phyloP scores from a whole-genome alignment of 2,888 invertebrate species.

The Ennomos fuscantarius region DNA sequence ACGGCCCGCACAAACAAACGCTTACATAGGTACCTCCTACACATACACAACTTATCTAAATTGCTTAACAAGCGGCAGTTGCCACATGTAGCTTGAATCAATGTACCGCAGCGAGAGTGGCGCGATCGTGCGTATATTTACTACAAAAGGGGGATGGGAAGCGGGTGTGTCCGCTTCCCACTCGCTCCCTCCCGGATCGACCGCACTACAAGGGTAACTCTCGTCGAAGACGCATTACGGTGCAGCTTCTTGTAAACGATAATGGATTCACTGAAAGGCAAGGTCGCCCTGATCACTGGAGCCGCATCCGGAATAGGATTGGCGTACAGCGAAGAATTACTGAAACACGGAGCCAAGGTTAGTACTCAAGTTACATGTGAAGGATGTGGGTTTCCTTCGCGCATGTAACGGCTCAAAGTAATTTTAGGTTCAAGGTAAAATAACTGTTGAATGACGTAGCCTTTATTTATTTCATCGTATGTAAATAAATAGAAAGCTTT shows the following conservation, averaged over 20 bases:
- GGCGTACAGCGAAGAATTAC: conserved; percentile 89
- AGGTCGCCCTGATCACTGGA: conserved; percentile 90
- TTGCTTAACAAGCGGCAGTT: conserved; percentile 11
- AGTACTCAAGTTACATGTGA: conserved; percentile 35
- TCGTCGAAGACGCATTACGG: conserved; percentile 61
- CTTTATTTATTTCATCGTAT: conserved; percentile 10
- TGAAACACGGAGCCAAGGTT: conserved; percentile 91
- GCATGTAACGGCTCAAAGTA: conserved; percentile 41
- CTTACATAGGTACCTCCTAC: conserved; percentile 3
- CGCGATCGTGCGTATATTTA: conserved; percentile 76
- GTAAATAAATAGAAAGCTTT: conserved; percentile 11
- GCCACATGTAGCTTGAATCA: conserved; percentile 56
- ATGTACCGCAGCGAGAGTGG: conserved; percentile 67
- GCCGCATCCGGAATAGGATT: conserved; percentile 90
- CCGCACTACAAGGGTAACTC: conserved; percentile 61
- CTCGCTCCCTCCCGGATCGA: conserved; percentile 70
- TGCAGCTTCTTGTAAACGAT: conserved; percentile 56
- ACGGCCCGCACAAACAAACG: background rate
- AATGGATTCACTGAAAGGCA: conserved; percentile 89
- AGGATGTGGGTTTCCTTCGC: conserved; percentile 39
- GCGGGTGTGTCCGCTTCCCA: conserved; percentile 57
- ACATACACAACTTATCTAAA: conserved; percentile 8
- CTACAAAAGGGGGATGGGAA: conserved; percentile 69
- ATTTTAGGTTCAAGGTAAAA: conserved; percentile 71
- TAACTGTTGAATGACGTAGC: conserved; percentile 58